Evolutionary conservation across 2,888 invertebrate genomes (phyloP), one percentile per base, ranked within the genome.

Genomic region (Gymnocheta viridis): DNA sequence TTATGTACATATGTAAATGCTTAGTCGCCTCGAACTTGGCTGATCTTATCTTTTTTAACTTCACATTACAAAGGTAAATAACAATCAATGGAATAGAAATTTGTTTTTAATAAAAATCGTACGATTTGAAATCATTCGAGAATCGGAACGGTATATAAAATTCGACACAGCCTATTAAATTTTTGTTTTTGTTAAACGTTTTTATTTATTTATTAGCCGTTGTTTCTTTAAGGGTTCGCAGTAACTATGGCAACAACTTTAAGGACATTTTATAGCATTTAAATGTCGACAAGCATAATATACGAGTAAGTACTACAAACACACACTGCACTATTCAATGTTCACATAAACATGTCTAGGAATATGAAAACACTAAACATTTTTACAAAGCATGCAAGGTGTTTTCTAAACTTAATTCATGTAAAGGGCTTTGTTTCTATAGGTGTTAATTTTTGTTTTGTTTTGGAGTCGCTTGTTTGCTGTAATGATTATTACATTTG

Each of bases 211-310:
- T n/a, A n/a, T n/a, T 35, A 35, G 2, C 47, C 24, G 9, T 44
- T 69, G 54, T 81, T 84, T 64, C 84, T 78, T 81, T 73, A 84
- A 84, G 81, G 84, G 81, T 78, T 82, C 69, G 72, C 81, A 58
- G 67, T 91, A 88, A 90, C 90, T 88, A 91, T 91, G 87, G 89
- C 87, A 90, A 91, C 90, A 86, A 86, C 81, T 80, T 77, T 56
- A 69, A 67, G 79, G 80, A 80, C 60, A 74, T 72, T 86, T 80
- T 24, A 54, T 80, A 49, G 76, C 79, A 51, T 41, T 62, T 60
- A 4, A 41, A 51, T 62, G 7, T 49, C 86, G n/a, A 86, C 86
- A 2, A 78, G 86, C 7, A 85, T 66, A 38, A 17, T 22, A 17
- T 27, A n/a, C 32, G 14, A 12, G 9, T 7, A 4, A 73, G 14